Evolutionary conservation across 2,888 invertebrate species (phyloP), one percentile per base, ranked within the genome.

Genomic region (Eristalinus aeneus): DNA sequence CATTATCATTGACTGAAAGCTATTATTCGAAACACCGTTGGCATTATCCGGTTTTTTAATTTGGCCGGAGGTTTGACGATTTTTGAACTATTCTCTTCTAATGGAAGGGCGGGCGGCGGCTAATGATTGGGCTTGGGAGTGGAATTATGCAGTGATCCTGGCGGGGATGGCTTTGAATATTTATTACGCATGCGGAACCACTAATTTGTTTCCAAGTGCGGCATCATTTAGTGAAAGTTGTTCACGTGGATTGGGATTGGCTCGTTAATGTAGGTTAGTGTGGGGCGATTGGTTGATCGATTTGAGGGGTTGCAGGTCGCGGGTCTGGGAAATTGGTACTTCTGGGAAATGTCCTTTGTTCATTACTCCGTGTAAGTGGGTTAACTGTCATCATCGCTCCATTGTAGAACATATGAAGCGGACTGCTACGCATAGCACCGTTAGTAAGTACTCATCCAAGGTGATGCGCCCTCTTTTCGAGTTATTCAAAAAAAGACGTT

Each of bases 191-290:
- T 73, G 23, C 16, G 63, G 23, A 22, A 23, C 32, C 23, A 27
- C 64, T 73, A 73, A 73, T 73, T 73, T 34, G 54, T 64, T 73
- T 34, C 23, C 16, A 73, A 53, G 36, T 64, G 54, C 11, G 23
- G 23, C 27, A 36, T 73, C 34, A 9, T 5, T 54, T 63, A 54
- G 63, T 63, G 22, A 32, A 53, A 53, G n/a, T 61, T 72, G 20
- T 32, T 20, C 16, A 0, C 46, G n/a, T 5, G 34, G 8, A 34
- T 34, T 34, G 10, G 34, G 34, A 27, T 27, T 27, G 27, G 27
- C 27, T 34, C 34, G n/a, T 34, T 34, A 34, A 34, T 39, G 39
- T 39, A n/a, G 39, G 39, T 39, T n/a, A 39, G n/a, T 39, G n/a
- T 20, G 8, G 22, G 8, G 11, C 56, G 11, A 12, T 12, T 16